phyloP scores from a whole-genome alignment of 2,888 invertebrate genomes.

The Zygaena filipendulae region DNA sequence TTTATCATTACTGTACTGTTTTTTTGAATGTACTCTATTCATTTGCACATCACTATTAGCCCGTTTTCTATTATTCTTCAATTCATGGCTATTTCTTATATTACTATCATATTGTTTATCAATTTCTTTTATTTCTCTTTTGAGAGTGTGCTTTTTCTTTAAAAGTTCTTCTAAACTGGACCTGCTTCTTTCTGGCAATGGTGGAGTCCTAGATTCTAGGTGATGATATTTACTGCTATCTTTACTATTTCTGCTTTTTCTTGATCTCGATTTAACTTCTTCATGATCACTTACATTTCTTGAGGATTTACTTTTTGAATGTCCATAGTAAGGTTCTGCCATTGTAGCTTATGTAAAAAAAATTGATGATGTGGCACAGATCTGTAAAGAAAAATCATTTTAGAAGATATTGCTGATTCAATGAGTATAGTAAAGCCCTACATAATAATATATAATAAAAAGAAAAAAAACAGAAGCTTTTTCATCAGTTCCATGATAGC shows the following conservation, averaged over 20 bases:
- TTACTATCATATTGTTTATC: conserved; percentile 23
- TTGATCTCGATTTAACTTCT: conserved; percentile 24
- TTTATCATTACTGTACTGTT: conserved; percentile 9
- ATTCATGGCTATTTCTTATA: conserved; percentile 17
- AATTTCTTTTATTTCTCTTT: conserved; percentile 39
- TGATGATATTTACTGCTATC: conserved; percentile 20
- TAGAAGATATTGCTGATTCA: too few species aligned
- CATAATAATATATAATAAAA: conserved; percentile 3
- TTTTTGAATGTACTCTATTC: conserved; percentile 18
- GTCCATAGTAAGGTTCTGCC: conserved; percentile 30
- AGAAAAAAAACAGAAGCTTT: too few species aligned
- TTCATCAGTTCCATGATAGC: conserved; percentile 21
- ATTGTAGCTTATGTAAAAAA: conserved; percentile 17
- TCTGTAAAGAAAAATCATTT: conserved; percentile 7
- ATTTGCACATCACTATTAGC: too few species aligned
- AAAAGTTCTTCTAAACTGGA: conserved; percentile 43
- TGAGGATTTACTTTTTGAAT: conserved; percentile 27
- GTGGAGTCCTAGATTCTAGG: conserved; percentile 50
- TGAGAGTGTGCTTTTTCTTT: conserved; percentile 39
- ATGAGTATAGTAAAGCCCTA: not conserved
- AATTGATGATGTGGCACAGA: conserved; percentile 7
- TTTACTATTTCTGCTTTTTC: conserved; percentile 24
- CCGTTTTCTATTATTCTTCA: conserved; percentile 21
- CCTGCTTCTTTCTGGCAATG: conserved; percentile 30
- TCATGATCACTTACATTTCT: conserved; percentile 27